These are phyloP conservation scores for Nasonia oneida DNA, from an alignment of 2,888 invertebrate genomes.

Conservation along the genomic window DNA sequence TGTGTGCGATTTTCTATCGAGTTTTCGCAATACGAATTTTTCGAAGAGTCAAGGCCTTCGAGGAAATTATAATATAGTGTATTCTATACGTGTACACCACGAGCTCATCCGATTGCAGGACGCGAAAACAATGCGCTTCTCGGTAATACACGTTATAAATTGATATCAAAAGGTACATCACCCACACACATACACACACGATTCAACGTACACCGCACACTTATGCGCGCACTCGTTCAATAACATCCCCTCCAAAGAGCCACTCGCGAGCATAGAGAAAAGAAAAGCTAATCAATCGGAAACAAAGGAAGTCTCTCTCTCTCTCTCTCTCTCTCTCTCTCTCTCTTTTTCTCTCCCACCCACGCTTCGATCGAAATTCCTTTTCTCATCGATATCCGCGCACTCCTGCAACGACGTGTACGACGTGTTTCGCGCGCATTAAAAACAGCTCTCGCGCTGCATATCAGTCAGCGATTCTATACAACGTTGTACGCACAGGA, in stretches of 20 bases:
- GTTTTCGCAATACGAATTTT: background rate
- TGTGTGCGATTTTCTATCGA: background rate
- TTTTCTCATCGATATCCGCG: slow-evolving; percentile 11
- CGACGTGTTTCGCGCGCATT: background rate
- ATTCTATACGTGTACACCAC: background rate
- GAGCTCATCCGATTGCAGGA: background rate
- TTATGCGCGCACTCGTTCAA: background rate
- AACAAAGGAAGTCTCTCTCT: background rate
- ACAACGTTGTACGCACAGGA: background rate
- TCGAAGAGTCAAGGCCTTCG: too few species aligned
- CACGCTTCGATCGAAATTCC: slow-evolving; percentile 26
- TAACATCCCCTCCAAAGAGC: background rate
- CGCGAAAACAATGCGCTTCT: background rate
- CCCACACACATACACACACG: background rate
- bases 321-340: too few species aligned
- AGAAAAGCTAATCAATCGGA: slow-evolving; percentile 14
- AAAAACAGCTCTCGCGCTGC: background rate
- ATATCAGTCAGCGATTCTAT: background rate
- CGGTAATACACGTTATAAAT: background rate
- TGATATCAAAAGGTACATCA: slow-evolving; percentile 1
- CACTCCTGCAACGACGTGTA: background rate
- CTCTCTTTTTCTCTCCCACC: background rate
- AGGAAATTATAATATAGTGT: background rate
- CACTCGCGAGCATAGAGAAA: background rate
- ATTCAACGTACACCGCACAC: background rate